phyloP scores from a whole-genome alignment of 2,888 invertebrate species.

The Invenusta paracnida region DNA sequence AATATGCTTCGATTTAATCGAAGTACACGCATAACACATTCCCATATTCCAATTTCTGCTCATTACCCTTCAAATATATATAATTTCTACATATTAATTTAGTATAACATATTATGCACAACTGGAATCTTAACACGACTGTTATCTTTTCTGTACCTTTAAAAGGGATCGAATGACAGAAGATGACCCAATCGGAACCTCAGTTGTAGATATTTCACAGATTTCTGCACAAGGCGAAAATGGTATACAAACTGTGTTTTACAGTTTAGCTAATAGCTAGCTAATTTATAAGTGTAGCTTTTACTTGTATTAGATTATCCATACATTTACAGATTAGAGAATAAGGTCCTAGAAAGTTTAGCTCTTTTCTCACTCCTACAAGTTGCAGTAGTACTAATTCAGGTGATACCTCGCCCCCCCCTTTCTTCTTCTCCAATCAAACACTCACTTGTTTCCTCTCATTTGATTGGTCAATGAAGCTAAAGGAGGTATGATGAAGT shows the following conservation, averaged over 20 bases:
- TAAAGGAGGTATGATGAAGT: neutral
- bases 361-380: too few relatives aligned
- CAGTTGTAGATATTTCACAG: slow-evolving; percentile 48
- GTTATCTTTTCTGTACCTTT: neutral
- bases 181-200: slow-evolving; percentile 54
- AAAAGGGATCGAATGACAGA: slow-evolving; percentile 58
- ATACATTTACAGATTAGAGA: too few relatives aligned
- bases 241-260: neutral
- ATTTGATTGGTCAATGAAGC: slow-evolving; percentile 2
- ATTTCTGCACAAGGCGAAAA: slow-evolving; percentile 42
- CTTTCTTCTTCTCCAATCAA: neutral
- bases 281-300: too few relatives aligned
- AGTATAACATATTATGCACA: too few relatives aligned
- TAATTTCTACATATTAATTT: too few relatives aligned
- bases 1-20: too few relatives aligned
- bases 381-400: neutral
- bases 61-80: too few relatives aligned
- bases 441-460: neutral
- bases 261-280: neutral
- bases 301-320: too few relatives aligned
- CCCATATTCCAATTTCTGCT: too few relatives aligned
- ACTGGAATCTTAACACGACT: too few relatives aligned
- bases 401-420: neutral
- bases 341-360: too few relatives aligned
- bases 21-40: too few relatives aligned